A percentile compares a stretch with the other conserved stretches of the same genome.
Conservation (phyloP, 2,888 invertebrate species). For the Cenopis cana region DNA sequence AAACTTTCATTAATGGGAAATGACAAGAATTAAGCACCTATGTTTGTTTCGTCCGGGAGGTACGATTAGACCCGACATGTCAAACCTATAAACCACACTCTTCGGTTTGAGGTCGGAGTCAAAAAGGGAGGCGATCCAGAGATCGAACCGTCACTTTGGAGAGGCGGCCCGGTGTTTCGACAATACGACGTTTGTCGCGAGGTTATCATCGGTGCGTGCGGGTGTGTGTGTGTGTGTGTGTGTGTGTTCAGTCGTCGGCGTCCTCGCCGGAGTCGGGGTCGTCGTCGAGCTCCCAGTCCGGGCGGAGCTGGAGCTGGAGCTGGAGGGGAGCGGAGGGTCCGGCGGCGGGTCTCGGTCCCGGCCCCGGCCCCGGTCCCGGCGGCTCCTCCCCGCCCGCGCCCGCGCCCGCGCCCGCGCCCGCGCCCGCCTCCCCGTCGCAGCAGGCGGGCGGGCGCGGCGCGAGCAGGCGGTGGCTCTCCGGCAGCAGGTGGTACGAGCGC, state of each 20-base stretch:
- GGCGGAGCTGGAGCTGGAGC: neutral
- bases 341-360: conserved; percentile 31
- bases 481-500: conserved; percentile 60
- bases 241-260: conserved; percentile 9
- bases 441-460: conserved; percentile 45
- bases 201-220: no score
- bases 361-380: conserved; percentile 25
- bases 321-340: conserved; percentile 26
- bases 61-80: no score
- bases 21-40: no score
- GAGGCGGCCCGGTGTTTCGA: neutral
- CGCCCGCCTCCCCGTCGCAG: no score
- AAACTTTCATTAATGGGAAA: no score
- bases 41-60: no score
- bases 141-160: no score
- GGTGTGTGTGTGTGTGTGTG: neutral
- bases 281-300: conserved; percentile 17
- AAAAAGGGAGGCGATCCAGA: no score
- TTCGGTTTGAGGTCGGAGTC: no score
- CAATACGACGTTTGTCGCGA: neutral
- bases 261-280: conserved; percentile 19
- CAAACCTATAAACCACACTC: no score
- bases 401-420: neutral
- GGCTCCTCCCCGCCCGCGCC: conserved; percentile 27
- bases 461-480: conserved; percentile 61